Conservation (phyloP, 1,140 invertebrate genomes). For the Argopecten irradians region DNA sequence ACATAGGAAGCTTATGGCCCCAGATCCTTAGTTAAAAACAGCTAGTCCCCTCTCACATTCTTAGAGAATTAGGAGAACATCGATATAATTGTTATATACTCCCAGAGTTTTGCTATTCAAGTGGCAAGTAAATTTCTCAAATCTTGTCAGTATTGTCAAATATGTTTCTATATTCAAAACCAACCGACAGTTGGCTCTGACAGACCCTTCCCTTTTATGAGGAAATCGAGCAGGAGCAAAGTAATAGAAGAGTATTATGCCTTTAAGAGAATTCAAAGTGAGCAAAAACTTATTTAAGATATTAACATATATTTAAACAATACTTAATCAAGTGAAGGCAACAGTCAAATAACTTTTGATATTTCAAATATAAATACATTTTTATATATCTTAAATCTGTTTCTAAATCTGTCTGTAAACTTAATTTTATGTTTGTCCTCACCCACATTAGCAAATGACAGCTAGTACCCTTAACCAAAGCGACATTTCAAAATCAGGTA, state of each 20-base stretch:
- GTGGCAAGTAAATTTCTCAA: no score
- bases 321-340: neutral
- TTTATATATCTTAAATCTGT: no score
- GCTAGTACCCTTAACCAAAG: neutral
- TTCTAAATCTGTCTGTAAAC: no score
- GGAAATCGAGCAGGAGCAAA: neutral
- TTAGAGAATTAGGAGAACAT: neutral
- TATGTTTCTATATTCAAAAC: neutral
- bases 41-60: neutral
- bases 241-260: neutral
- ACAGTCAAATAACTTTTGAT: no score
- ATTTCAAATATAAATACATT: no score
- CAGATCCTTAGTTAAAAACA: neutral
- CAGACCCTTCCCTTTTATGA: neutral
- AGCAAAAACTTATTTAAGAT: no score
- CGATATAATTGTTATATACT: neutral
- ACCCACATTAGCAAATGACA: neutral
- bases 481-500: neutral
- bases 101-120: no score
- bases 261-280: no score
- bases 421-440: no score
- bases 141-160: neutral
- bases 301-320: no score
- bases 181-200: neutral
- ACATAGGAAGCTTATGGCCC: conserved; percentile 13